Base-by-base conservation (phyloP, 2,888 invertebrate species). In the Geotrupes spiniger region DNA sequence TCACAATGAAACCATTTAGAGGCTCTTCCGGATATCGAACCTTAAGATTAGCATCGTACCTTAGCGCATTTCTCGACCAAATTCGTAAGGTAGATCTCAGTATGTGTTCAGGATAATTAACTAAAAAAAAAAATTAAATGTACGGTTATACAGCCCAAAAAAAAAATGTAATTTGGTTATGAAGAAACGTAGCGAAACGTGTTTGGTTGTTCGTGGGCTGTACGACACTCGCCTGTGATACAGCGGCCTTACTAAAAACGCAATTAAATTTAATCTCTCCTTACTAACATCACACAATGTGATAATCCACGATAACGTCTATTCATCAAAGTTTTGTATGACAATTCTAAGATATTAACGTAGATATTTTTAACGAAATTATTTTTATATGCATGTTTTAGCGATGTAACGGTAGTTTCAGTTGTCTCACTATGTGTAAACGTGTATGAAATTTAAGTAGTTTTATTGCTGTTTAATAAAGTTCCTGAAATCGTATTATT, bases 141-240 rank as follows among this genome's bases (percentile, higher is more conserved):
- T 21, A 10, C n/a, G 3, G 15, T 16, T 36, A 14, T 40, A 39
- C 11, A 21, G 26, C 25, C 27, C 27, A 39, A 11, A 5, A 11
- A n/a, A n/a, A n/a, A n/a, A n/a, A 4, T 14, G 12, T 31, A 31
- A 31, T 14, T 36, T n/a, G n/a, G n/a, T n/a, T n/a, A n/a, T n/a
- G n/a, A n/a, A n/a, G n/a, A n/a, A n/a, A n/a, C n/a, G n/a, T n/a
- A n/a, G n/a, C n/a, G n/a, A n/a, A n/a, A n/a, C n/a, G 16, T 15
- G 11, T 2, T 4, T 21, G 2, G 10, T 9, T 10, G 10, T 5
- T 9, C 5, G 10, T 29, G 17, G 17, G 26, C 33, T 38, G 40
- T 36, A 33, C 26, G 33, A 40, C 33, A 43, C 16, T 38, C 33
- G 29, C 46, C 46, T 46, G 46, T 46, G 46, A 46, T 46, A 46